Evolutionary conservation across 2,113 vertebrate species (phyloP).

Genomic region (Typhlomys cinereus): DNA sequence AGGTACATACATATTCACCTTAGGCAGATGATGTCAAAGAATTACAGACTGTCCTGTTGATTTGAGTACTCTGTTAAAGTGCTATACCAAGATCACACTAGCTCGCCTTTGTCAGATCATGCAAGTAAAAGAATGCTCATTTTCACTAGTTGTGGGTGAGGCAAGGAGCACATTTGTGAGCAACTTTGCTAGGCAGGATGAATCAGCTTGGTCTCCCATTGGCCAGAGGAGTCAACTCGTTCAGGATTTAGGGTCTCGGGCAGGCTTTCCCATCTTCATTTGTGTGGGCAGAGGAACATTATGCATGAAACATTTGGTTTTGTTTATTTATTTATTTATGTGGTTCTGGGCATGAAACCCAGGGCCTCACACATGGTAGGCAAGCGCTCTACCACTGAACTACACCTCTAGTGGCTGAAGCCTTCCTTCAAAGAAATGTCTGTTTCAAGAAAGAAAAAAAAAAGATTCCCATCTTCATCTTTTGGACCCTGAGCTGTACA

Average conservation of each 20-base stretch:
- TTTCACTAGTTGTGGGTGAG: not conserved
- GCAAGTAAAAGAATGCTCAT: constrained; percentile 29
- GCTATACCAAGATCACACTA: not conserved
- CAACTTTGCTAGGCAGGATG: not conserved
- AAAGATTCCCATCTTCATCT: not conserved
- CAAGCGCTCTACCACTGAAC: not conserved
- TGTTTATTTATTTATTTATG: not conserved
- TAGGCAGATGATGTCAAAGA: constrained; percentile 27
- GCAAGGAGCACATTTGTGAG: constrained; percentile 10
- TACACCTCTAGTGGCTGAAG: not conserved
- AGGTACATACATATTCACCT: constrained; percentile 16
- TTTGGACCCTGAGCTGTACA: constrained; percentile 43
- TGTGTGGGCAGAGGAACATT: not conserved
- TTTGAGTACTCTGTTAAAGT: not conserved
- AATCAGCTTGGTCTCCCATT: constrained; percentile 11
- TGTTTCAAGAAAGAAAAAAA: not conserved
- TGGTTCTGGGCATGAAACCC: not conserved
- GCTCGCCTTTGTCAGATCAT: constrained; percentile 27
- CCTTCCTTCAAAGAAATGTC: constrained; percentile 41
- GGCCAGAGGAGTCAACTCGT: not conserved
- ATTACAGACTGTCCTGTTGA: constrained; percentile 24
- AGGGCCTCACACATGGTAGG: not conserved
- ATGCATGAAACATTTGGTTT: not conserved
- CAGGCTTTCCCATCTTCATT: not conserved
- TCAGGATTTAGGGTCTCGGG: constrained; percentile 11